Evolutionary conservation across 2,797 vertebrate species (phyloP).

Genomic region (Sebastes wilsoni): DNA sequence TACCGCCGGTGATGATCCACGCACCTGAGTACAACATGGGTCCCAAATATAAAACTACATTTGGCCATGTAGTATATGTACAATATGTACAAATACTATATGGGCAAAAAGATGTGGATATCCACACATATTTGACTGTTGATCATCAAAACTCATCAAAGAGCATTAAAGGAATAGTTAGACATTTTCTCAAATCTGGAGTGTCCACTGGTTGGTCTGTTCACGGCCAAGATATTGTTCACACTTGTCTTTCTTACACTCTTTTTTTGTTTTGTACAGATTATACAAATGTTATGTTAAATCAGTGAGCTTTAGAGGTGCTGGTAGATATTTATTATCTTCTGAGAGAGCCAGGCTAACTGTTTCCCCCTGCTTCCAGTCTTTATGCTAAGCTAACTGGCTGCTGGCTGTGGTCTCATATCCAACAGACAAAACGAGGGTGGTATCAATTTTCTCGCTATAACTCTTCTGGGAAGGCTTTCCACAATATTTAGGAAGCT

Average conservation of each 20-base stretch:
- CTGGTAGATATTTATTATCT: not conserved
- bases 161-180: not conserved
- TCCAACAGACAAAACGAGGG: not conserved
- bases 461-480: not conserved
- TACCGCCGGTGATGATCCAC: constrained; percentile 96
- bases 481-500: not conserved
- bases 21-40: constrained; percentile 82
- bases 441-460: not conserved
- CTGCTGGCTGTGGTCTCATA: not conserved
- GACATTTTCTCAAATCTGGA: not conserved
- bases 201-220: not conserved
- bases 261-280: not conserved
- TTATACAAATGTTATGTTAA: not conserved
- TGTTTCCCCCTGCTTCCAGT: not conserved
- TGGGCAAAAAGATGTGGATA: no score
- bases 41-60: no score
- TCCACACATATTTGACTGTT: not conserved
- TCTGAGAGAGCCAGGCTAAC: not conserved
- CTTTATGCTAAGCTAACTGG: not conserved
- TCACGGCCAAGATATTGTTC: not conserved
- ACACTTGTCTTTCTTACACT: not conserved
- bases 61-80: not conserved
- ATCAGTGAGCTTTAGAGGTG: not conserved
- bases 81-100: no score
- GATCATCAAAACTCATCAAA: not conserved